Evolutionary conservation across 2,888 invertebrate genomes (phyloP), one percentile per base, ranked within the genome.

Genomic region (Eupeodes latifasciatus): DNA sequence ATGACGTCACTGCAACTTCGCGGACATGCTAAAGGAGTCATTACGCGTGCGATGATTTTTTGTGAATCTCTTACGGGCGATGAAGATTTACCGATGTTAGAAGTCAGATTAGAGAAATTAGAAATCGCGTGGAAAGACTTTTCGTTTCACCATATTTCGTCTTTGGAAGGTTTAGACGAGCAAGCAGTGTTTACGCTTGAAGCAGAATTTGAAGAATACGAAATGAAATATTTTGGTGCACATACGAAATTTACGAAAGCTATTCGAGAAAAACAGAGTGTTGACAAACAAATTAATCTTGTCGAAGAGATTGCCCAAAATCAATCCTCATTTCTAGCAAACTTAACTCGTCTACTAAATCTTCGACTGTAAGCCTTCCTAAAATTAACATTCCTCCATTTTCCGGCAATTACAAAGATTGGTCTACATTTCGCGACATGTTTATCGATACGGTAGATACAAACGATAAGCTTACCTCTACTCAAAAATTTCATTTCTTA

Each of bases 371-470:
- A 6, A 64, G 2, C 5, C 64, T 64, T 44, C 64, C 62, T 62
- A 40, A 62, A 12, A 64, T 62, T 44, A 51, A 49, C 2, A 59
- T 72, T 11, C 12, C 47, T 75, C 61, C 36, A 0, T 75, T 57
- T 9, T 62, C 51, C 10, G 61, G 74, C 34, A 75, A 47, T 14
- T 62, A 75, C 7, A n/a, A n/a, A n/a, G n/a, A n/a, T n/a, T n/a
- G n/a, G n/a, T n/a, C n/a, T n/a, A n/a, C n/a, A n/a, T n/a, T n/a
- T n/a, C n/a, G n/a, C n/a, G n/a, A n/a, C n/a, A n/a, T n/a, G n/a
- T n/a, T n/a, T n/a, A n/a, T n/a, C n/a, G n/a, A n/a, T n/a, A n/a
- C n/a, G n/a, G n/a, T n/a, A n/a, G n/a, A n/a, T n/a, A n/a, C n/a
- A 4, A 27, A 40, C 3, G 51, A 27, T 4, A 53, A 16, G 11